Conservation (phyloP, 2,888 invertebrate genomes). For the Leuctra nigra region DNA sequence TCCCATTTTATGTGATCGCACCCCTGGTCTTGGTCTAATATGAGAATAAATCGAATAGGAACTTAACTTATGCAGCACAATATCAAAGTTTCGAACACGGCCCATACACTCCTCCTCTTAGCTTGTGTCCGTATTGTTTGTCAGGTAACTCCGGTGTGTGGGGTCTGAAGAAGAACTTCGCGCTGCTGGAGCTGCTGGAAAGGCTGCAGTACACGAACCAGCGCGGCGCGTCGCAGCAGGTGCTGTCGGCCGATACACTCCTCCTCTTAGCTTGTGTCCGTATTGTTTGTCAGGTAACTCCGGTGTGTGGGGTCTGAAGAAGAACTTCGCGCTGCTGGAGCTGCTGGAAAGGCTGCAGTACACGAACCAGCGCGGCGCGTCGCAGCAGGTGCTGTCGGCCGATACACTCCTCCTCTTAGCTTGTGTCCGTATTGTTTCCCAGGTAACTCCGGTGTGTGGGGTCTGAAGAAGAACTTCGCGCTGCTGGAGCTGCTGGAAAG, state of each 20-base stretch:
- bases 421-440: too few species aligned
- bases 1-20: too few species aligned
- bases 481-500: conserved; percentile 31
- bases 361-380: conserved; percentile 33
- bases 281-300: conserved; percentile 40
- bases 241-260: too few species aligned
- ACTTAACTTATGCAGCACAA: too few species aligned
- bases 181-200: conserved; percentile 34
- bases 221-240: conserved; percentile 31
- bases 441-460: conserved; percentile 43
- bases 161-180: conserved; percentile 51
- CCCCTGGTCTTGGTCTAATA: too few species aligned
- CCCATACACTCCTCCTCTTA: too few species aligned
- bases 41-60: too few species aligned
- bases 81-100: too few species aligned
- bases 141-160: conserved; percentile 42
- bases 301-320: conserved; percentile 47
- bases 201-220: conserved; percentile 29
- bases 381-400: too few species aligned
- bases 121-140: too few species aligned
- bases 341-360: neutral
- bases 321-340: conserved; percentile 47
- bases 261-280: too few species aligned
- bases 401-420: too few species aligned
- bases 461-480: conserved; percentile 52